Evolutionary conservation across 2,888 invertebrate species (phyloP), one percentile per base, ranked within the genome.

Genomic region (Spodoptera littoralis): DNA sequence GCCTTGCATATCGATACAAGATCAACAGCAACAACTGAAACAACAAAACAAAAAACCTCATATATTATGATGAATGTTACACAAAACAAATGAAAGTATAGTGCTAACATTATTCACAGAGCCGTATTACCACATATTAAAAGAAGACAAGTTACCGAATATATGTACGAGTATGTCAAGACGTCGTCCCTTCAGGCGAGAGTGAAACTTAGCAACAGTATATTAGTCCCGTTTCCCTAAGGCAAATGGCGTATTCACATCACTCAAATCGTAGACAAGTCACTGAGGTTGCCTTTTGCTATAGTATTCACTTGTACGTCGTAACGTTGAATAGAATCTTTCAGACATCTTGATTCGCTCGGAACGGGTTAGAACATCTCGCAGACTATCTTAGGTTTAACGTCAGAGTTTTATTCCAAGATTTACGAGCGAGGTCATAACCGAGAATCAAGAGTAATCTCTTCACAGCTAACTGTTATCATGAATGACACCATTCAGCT

Each of bases 231-330:
- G 49, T 67, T 67, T 51, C 75, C 82, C 76, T 72, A 22, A 70
- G 79, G 86, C 84, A 59, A 77, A 73, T 60, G 77, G 75, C 68
- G 53, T 73, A 70, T 76, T 83, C 79, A 85, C 81, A 82, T 85
- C 74, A 73, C 62, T 76, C 77, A 65, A 62, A 67, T 66, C 36
- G 54, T 50, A 60, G 66, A 69, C 76, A 59, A 69, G 62, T 69
- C 65, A 63, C 65, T 52, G 41, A 71, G 60, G 52, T 58, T 61
- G 60, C 67, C 56, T 65, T 77, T 75, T 80, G 72, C 65, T 62
- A 59, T 74, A 80, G 68, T 58, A 71, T 80, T 80, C 72, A 78
- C 81, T 80, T 61, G 45, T 48, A 27, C 48, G 48, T 51, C 62
- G 51, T 36, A 36, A 36, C 36, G 61, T 47, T 66, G 63, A 73